Conservation (phyloP, 2,113 vertebrate genomes). For the Riparia riparia region DNA sequence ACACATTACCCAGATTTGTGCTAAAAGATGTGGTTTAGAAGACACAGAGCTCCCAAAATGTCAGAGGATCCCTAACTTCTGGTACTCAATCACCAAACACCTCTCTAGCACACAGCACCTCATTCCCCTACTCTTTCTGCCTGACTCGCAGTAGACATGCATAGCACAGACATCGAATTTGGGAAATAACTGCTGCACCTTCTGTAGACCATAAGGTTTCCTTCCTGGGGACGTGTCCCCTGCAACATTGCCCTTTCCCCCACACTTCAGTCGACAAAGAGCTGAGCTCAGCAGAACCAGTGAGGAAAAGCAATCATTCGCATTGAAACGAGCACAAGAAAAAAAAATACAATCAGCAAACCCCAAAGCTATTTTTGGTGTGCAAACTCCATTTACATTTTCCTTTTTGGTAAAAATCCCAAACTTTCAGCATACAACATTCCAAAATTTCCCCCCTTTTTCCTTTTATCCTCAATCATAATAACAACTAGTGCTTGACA, state of each 20-base stretch:
- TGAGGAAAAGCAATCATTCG: not conserved
- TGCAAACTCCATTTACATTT: conserved; percentile 55
- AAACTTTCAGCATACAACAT: conserved; percentile 30
- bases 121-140: not conserved
- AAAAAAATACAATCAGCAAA: conserved; percentile 44
- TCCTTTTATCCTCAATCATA: conserved; percentile 54
- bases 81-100: not conserved
- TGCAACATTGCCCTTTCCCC: not conserved
- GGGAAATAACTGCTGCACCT: not conserved
- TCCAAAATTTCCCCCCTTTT: conserved; percentile 30
- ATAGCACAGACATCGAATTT: not conserved
- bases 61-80: not conserved
- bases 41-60: not conserved
- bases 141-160: fast-evolving
- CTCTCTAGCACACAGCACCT: not conserved
- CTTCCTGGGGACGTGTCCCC: not conserved
- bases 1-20: not conserved
- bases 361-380: conserved; percentile 61
- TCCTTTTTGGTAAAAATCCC: conserved; percentile 54
- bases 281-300: conserved; percentile 22
- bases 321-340: not conserved
- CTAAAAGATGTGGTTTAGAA: not conserved
- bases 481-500: conserved; percentile 45
- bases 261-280: not conserved
- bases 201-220: not conserved